Evolutionary conservation across 2,888 invertebrate genomes (phyloP).

Genomic region (Venustoraphidia nigricollis): DNA sequence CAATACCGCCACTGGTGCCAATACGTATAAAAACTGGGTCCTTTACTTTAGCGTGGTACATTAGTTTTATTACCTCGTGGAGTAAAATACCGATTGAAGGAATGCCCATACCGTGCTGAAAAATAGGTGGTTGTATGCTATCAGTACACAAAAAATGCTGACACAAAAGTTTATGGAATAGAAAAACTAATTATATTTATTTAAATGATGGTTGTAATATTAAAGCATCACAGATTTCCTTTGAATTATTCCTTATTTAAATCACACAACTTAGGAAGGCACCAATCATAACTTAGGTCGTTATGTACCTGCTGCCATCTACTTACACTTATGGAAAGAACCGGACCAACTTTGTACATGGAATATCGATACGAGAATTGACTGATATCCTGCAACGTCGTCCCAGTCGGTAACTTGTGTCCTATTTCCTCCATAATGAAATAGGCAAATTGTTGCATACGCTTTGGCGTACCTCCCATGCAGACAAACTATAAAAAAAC

Average conservation of each 20-base stretch:
- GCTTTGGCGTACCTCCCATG: constrained; percentile 89
- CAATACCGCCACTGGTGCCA: constrained; percentile 87
- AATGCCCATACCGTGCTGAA: constrained; percentile 95
- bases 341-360: constrained; percentile 90
- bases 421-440: constrained; percentile 82
- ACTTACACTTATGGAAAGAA: constrained; percentile 72
- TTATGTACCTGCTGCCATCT: too few relatives aligned
- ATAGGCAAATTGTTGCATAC: constrained; percentile 87
- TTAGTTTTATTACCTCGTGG: constrained; percentile 90
- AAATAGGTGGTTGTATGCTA: too few relatives aligned
- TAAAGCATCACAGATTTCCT: too few relatives aligned
- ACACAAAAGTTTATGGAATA: too few relatives aligned
- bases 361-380: constrained; percentile 85
- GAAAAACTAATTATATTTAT: too few relatives aligned
- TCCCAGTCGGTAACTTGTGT: constrained; percentile 77
- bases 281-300: too few relatives aligned
- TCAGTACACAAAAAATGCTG: too few relatives aligned
- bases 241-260: too few relatives aligned
- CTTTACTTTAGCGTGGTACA: constrained; percentile 78
- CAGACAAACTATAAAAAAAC: constrained; percentile 68
- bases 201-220: too few relatives aligned
- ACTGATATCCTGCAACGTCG: constrained; percentile 76
- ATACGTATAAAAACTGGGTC: constrained; percentile 89
- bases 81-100: constrained; percentile 91
- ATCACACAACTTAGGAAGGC: too few relatives aligned